These are phyloP conservation scores for Pelvicachromis taeniatus DNA, from an alignment of 2,113 vertebrate species.

Conservation along the genomic window DNA sequence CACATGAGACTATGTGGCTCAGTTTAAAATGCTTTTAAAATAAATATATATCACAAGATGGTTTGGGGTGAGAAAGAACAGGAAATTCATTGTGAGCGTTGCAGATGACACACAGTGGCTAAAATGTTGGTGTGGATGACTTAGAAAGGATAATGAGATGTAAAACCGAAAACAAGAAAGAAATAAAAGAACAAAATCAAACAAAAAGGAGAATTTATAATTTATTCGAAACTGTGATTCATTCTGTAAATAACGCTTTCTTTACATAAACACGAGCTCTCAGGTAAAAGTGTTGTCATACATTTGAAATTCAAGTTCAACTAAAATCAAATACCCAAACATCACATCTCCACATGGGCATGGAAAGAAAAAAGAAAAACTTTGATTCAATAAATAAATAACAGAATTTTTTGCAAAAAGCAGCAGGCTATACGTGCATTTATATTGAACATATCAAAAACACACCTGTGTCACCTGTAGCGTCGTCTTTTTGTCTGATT, in stretches of 20 bases:
- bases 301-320: conserved; percentile 17
- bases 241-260: conserved; percentile 4
- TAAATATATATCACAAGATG: background rate
- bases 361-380: background rate
- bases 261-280: conserved; percentile 41
- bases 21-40: background rate
- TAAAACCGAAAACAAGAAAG: background rate
- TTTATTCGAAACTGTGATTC: conserved; percentile 60
- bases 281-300: background rate
- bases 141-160: background rate
- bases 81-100: background rate
- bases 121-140: background rate
- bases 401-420: background rate
- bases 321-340: background rate
- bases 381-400: conserved; percentile 46
- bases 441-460: background rate
- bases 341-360: background rate
- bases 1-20: background rate
- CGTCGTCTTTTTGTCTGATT: background rate
- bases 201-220: conserved; percentile 4
- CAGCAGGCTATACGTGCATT: background rate
- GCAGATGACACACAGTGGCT: background rate
- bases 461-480: background rate
- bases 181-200: background rate
- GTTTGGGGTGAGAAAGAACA: background rate